These are phyloP conservation scores for Microtus montanus DNA, from an alignment of 2,113 vertebrate species.

Conservation along the genomic window DNA sequence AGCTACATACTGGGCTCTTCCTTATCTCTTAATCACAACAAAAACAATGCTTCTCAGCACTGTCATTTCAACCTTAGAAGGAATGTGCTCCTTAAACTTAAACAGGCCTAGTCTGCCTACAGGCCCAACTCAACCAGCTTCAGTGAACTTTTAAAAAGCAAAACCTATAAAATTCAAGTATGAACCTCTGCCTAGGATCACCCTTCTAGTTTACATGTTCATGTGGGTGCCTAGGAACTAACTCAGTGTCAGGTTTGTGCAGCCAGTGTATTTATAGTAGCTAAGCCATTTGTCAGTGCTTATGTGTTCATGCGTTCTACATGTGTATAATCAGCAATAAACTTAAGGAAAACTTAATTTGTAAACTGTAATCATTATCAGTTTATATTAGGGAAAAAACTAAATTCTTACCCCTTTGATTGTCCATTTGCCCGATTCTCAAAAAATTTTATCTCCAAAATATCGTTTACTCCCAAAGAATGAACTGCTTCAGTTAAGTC, in stretches of 20 bases:
- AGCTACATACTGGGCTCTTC: not conserved
- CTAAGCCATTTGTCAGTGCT: not conserved
- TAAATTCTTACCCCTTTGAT: constrained; percentile 94
- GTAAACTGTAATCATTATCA: constrained; percentile 31
- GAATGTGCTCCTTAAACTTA: not conserved
- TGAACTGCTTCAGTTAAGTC: constrained; percentile 98
- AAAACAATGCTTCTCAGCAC: constrained; percentile 1
- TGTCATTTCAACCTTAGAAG: not conserved
- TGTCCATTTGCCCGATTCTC: constrained; percentile 99
- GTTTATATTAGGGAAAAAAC: constrained; percentile 25
- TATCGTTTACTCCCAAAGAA: constrained; percentile 96
- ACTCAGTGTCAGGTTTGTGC: not conserved
- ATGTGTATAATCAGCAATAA: not conserved
- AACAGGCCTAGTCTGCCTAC: not conserved
- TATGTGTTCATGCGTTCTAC: not conserved
- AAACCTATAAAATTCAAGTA: not conserved
- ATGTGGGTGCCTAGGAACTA: not conserved
- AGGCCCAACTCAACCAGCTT: not conserved
- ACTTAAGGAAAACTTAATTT: constrained; percentile 5
- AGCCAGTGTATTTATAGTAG: not conserved
- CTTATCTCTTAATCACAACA: not conserved
- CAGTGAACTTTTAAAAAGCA: not conserved
- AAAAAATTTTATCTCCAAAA: constrained; percentile 99
- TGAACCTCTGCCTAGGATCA: not conserved
- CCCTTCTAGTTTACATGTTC: not conserved